A percentile compares a stretch with the other conserved stretches of the same genome.
Conservation (phyloP, 2,797 vertebrate species). For the Emys orbicularis region DNA sequence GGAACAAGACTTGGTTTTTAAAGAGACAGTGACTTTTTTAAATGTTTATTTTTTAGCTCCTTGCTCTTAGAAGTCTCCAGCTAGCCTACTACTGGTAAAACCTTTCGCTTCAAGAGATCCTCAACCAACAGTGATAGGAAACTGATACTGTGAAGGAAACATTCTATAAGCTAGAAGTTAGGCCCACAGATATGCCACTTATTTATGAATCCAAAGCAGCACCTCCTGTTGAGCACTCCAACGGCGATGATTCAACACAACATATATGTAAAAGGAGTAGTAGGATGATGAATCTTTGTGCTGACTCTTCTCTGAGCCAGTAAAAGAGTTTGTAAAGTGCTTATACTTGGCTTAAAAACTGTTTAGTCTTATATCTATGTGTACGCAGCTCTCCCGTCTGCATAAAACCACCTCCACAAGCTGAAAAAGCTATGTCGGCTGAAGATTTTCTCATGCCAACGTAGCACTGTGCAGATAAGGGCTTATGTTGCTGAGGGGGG, state of each 20-base stretch:
- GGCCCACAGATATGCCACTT: neutral
- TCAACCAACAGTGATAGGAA: neutral
- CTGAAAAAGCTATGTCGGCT: no score
- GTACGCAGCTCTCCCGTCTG: no score
- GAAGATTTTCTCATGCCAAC: no score
- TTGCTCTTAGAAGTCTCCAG: slow-evolving; percentile 18
- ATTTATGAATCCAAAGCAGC: neutral
- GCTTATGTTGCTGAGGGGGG: no score
- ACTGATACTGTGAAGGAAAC: neutral
- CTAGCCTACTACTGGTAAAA: slow-evolving; percentile 4
- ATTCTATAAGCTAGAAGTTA: neutral
- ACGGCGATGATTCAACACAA: neutral
- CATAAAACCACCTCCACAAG: no score
- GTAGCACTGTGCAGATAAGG: no score
- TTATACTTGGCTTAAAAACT: neutral
- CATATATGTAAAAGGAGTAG: neutral
- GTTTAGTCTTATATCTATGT: no score
- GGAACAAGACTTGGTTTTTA: slow-evolving; percentile 68
- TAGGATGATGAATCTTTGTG: neutral
- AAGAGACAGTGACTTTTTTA: slow-evolving; percentile 59
- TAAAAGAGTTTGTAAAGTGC: neutral
- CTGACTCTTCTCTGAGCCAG: neutral
- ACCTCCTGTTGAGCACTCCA: neutral
- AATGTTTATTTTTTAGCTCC: slow-evolving; percentile 53
- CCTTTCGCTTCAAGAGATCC: slow-evolving; percentile 21